Conservation (phyloP, 1,140 invertebrate genomes). For the Dinothrombium tinctorium region DNA sequence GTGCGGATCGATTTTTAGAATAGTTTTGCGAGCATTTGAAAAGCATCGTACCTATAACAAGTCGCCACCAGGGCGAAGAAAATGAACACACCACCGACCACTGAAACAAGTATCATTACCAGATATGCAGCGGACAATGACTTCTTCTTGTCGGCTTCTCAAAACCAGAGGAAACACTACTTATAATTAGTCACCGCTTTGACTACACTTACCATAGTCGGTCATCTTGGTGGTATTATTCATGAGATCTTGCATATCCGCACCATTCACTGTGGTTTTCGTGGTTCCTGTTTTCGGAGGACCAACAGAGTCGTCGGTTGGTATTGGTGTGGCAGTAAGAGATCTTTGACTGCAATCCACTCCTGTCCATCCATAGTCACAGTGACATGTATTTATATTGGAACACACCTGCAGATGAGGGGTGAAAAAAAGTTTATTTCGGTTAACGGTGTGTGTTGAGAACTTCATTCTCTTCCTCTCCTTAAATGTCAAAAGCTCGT, state of each 20-base stretch:
- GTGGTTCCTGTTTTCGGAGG: not conserved
- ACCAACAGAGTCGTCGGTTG: constrained; percentile 4
- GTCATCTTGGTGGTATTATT: constrained; percentile 13
- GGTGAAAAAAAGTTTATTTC: no score
- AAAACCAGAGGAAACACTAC: no score
- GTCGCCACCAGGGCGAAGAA: constrained; percentile 75
- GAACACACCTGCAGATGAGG: constrained; percentile 49
- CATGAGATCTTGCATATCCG: constrained; percentile 1
- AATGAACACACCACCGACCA: constrained; percentile 75
- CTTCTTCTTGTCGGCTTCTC: constrained; percentile 23
- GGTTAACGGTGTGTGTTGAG: no score
- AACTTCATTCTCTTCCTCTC: no score
- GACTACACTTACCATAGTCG: constrained; percentile 13
- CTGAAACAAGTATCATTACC: constrained; percentile 71
- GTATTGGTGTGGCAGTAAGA: constrained; percentile 7
- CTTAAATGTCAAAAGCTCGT: no score
- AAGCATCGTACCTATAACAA: constrained; percentile 46
- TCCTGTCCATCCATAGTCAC: constrained; percentile 63
- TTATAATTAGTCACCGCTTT: no score
- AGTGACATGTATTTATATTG: constrained; percentile 73
- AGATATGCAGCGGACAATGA: constrained; percentile 64
- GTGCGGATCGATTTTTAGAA: not conserved
- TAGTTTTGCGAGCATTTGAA: not conserved
- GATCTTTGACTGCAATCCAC: constrained; percentile 58
- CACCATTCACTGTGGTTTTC: not conserved